phyloP scores from a whole-genome alignment of 92 coral and sea anemone species.

The Meandrina meandrites region DNA sequence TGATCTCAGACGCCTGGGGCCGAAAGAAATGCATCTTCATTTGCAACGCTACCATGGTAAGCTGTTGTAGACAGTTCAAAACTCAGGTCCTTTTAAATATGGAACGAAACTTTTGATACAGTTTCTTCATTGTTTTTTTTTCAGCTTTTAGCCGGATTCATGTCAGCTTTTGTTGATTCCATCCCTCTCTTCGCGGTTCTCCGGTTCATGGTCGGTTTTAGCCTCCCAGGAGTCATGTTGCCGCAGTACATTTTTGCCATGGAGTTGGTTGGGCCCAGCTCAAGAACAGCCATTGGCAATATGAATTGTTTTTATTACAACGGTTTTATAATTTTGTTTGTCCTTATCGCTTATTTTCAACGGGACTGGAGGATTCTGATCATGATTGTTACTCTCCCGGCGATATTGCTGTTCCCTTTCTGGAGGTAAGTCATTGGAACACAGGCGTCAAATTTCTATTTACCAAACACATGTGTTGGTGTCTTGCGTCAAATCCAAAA shows the following conservation, averaged over 20 bases:
- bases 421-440: slow-evolving; percentile 49
- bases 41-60: slow-evolving; percentile 61
- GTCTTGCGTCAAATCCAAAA: too few relatives aligned
- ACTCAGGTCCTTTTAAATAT: too few relatives aligned
- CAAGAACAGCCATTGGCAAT: slow-evolving; percentile 54
- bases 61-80: background rate
- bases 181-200: slow-evolving; percentile 52
- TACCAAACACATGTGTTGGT: too few relatives aligned
- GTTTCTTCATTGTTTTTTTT: background rate
- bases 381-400: slow-evolving; percentile 32
- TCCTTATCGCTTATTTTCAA: slow-evolving; percentile 47
- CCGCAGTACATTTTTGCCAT: slow-evolving; percentile 45
- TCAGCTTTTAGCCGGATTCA: slow-evolving; percentile 44
- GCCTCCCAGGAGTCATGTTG: slow-evolving; percentile 51
- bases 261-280: slow-evolving; percentile 52
- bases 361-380: slow-evolving; percentile 56
- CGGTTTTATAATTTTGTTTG: slow-evolving; percentile 48
- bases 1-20: slow-evolving; percentile 67
- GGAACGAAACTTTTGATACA: too few relatives aligned
- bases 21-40: slow-evolving; percentile 62
- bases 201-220: slow-evolving; percentile 55
- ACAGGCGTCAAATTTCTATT: too few relatives aligned
- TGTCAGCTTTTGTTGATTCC: slow-evolving; percentile 44
- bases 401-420: slow-evolving; percentile 45
- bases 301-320: slow-evolving; percentile 45